These are phyloP conservation scores for Campylomormyrus tamandua DNA, from an alignment of 2,113 vertebrate species.

Conservation along the genomic window DNA sequence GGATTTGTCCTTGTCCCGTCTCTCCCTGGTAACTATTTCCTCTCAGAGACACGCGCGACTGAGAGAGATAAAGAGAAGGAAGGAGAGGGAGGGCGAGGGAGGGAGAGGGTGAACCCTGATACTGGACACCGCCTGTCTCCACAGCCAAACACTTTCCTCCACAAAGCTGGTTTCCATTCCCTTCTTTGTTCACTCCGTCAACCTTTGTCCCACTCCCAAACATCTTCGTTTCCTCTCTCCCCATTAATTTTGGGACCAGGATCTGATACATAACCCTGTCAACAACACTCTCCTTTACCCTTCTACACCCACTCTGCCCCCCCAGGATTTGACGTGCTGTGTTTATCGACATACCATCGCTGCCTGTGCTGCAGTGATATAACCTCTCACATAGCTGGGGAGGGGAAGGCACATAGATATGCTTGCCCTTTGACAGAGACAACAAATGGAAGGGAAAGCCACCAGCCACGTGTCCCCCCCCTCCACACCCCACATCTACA, in stretches of 20 bases:
- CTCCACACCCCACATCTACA: neutral
- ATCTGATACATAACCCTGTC: neutral
- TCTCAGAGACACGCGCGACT: neutral
- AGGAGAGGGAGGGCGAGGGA: constrained; percentile 19
- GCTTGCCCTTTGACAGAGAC: neutral
- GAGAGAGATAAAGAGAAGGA: neutral
- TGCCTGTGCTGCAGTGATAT: constrained; percentile 7
- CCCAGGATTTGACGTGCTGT: constrained; percentile 10
- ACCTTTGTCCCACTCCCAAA: neutral
- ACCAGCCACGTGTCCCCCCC: neutral
- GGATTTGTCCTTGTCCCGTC: constrained; percentile 24
- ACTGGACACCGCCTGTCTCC: constrained; percentile 14
- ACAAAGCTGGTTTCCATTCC: constrained; percentile 5
- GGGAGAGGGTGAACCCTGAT: constrained; percentile 20
- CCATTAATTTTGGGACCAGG: neutral
- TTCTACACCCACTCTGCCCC: constrained; percentile 15
- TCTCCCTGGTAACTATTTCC: constrained; percentile 11
- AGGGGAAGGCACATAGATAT: neutral
- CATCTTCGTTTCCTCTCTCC: neutral
- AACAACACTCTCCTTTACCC: constrained; percentile 15
- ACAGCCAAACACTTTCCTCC: constrained; percentile 11
- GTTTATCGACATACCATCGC: neutral
- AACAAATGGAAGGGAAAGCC: neutral
- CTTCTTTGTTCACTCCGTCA: neutral
- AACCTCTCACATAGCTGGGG: constrained; percentile 24